Percentiles rank a stretch among this genome's conserved stretches.
Conservation (phyloP, 2,113 vertebrate genomes). For the Micromys minutus region DNA sequence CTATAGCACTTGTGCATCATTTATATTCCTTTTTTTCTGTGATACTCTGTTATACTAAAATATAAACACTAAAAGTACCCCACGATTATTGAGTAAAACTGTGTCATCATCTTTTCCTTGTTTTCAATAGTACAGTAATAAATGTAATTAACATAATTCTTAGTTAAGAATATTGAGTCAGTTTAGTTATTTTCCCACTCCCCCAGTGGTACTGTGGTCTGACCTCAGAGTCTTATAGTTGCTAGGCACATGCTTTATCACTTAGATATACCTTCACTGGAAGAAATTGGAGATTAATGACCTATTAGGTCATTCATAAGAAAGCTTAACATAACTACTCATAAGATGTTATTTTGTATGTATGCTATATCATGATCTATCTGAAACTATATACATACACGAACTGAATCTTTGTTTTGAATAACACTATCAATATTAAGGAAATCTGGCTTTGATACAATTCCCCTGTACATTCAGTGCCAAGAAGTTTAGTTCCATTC, state of each 20-base stretch:
- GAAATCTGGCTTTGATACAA: not conserved
- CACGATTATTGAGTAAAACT: slow-evolving; percentile 41
- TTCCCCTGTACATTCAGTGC: not conserved
- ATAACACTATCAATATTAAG: not conserved
- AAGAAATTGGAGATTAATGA: slow-evolving; percentile 49
- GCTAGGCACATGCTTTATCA: not conserved
- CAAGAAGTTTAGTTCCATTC: slow-evolving; percentile 41
- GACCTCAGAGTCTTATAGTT: not conserved
- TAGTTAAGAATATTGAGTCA: slow-evolving; percentile 51
- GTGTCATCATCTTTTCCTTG: slow-evolving; percentile 21
- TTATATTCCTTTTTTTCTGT: slow-evolving; percentile 47
- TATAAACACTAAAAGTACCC: not conserved
- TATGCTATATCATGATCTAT: slow-evolving; percentile 9
- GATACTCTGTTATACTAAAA: slow-evolving; percentile 33
- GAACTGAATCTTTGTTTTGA: slow-evolving; percentile 9
- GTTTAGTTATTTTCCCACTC: not conserved
- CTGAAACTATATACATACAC: slow-evolving; percentile 21
- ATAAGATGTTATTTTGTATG: slow-evolving; percentile 41
- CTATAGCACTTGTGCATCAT: slow-evolving; percentile 48
- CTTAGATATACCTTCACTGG: not conserved
- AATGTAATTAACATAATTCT: slow-evolving; percentile 12
- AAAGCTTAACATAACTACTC: slow-evolving; percentile 40
- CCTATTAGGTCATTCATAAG: slow-evolving; percentile 31
- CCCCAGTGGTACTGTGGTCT: not conserved
- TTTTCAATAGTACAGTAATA: slow-evolving; percentile 31